Evolutionary conservation across 92 coral and sea anemone species (phyloP), one percentile per base, ranked within the genome.

Genomic region (Actinernus sp.): DNA sequence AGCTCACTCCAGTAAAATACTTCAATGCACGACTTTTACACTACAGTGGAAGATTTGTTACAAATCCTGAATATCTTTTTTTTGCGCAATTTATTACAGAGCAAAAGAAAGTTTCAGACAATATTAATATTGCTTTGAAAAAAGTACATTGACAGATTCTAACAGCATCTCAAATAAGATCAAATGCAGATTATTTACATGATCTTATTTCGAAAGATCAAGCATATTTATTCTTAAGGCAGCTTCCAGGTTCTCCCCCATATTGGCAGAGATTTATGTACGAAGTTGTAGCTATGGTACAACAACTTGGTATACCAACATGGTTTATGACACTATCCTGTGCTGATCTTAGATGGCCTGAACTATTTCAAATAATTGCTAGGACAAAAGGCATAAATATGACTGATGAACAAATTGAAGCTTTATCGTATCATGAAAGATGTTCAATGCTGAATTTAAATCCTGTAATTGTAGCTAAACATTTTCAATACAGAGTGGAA

Each of bases 81-180:
- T 68, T 68, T 68, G 86, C 86, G 61, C 79, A 79, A 73, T 79
- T 79, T 62, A 69, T 70, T 50, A 79, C 62, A 37, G 86, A 79
- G 70, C 86, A 70, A 70, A 61, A 79, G 3, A 43, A 43, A 36
- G 41, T 36, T 14, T 36, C 8, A 14, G 41, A 36, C 14, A 36
- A 14, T 14, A 74, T 74, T 41, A 65, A 76, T 24, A 79, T 71
- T 46, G 87, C 86, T 36, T n/a, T 50, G 26, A 50, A 51, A 23
- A 67, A 67, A 39, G 50, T 67, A 1, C 84, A 67, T 77, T 76
- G 84, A 0, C 76, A 67, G 24, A 4, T 55, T 54, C 17, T 62
- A 13, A 73, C 81, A n/a, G 88, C 88, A 26, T 64, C 88, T 26
- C 68, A 81, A 63, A 22, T 81, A 45, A 73, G 58, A 43, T 51